phyloP scores from a whole-genome alignment of 2,888 invertebrate genomes.

The Oscheius sp. region DNA sequence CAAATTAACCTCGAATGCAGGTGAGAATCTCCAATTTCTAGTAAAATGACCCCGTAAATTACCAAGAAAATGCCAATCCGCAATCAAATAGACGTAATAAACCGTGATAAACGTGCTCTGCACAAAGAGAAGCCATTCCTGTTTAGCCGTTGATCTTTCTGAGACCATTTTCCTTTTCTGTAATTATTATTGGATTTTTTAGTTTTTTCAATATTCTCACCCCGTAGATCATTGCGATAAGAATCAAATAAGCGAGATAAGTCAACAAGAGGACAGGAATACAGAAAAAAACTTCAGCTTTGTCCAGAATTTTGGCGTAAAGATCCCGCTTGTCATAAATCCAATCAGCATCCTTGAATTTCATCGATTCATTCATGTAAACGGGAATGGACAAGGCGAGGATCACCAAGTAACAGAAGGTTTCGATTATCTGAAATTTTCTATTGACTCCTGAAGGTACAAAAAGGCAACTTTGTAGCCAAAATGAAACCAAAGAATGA shows the following conservation, averaged over 20 bases:
- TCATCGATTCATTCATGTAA: constrained; percentile 10
- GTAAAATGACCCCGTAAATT: neutral
- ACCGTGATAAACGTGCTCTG: constrained; percentile 21
- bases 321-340: neutral
- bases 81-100: constrained; percentile 14
- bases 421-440: constrained; percentile 7
- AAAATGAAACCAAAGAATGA: no score
- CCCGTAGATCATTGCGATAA: constrained; percentile 14
- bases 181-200: no score
- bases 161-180: constrained; percentile 13
- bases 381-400: neutral
- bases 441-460: no score
- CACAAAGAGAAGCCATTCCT: constrained; percentile 27
- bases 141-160: neutral
- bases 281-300: constrained; percentile 16
- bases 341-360: constrained; percentile 9
- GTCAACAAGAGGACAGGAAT: constrained; percentile 12
- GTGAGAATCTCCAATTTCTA: no score
- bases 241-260: constrained; percentile 10
- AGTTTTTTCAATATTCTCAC: neutral
- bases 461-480: no score
- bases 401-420: neutral
- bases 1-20: neutral
- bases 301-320: neutral
- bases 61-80: constrained; percentile 30